These are phyloP conservation scores for Zosterops hypoxanthus DNA, from an alignment of 2,113 vertebrate genomes.

Conservation along the genomic window DNA sequence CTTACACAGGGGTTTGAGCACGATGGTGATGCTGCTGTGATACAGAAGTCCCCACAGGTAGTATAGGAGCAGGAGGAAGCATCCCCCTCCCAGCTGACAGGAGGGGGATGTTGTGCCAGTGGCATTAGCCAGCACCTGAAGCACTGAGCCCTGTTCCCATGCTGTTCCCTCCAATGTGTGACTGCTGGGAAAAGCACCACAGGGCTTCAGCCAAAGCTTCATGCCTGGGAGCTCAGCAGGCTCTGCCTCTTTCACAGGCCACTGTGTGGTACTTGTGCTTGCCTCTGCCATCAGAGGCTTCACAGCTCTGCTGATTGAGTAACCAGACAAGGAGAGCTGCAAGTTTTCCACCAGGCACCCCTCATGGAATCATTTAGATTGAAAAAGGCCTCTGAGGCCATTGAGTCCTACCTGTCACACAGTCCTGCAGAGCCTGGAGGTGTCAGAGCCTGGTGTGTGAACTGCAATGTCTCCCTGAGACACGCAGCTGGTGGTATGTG, in stretches of 20 bases:
- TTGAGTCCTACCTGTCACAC: background rate
- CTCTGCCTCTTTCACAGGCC: background rate
- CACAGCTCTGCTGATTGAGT: rapidly evolving
- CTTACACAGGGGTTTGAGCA: background rate
- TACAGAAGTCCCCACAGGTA: background rate
- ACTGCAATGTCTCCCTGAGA: background rate
- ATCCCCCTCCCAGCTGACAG: background rate
- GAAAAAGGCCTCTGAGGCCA: background rate
- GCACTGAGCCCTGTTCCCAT: background rate
- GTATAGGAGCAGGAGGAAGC: background rate
- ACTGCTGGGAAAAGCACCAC: background rate
- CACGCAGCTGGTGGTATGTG: background rate
- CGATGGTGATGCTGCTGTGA: background rate
- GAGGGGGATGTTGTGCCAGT: background rate
- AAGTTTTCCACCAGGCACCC: background rate
- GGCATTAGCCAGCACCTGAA: rapidly evolving
- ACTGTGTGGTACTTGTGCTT: background rate
- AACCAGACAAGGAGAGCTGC: background rate
- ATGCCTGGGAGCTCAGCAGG: background rate
- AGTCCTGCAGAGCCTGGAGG: background rate
- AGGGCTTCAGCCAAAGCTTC: rapidly evolving
- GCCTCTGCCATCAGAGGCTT: background rate
- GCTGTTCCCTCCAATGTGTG: rapidly evolving
- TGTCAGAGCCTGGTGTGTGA: background rate
- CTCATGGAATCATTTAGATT: rapidly evolving